phyloP scores from a whole-genome alignment of 1,140 invertebrate species.

The Saccostrea glomerata region DNA sequence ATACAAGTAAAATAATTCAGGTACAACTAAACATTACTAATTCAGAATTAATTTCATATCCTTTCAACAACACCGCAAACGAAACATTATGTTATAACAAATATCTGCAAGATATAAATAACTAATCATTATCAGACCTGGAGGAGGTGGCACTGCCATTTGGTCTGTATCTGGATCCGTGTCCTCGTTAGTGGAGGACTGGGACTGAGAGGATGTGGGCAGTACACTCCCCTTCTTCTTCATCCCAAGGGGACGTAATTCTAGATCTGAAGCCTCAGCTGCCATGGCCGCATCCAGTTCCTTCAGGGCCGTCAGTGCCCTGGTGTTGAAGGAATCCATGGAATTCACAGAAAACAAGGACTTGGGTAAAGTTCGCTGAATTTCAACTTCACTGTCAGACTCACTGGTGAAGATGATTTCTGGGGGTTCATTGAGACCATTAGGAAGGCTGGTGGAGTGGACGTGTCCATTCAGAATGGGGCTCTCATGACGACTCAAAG shows the following conservation, averaged over 20 bases:
- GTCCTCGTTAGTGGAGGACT: slow-evolving; percentile 10
- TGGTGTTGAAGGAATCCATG: slow-evolving; percentile 68
- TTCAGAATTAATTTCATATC: no score
- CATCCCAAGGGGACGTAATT: slow-evolving; percentile 35
- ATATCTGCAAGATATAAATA: background rate
- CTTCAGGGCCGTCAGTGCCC: slow-evolving; percentile 70
- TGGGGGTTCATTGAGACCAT: slow-evolving; percentile 36
- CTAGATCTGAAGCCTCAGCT: slow-evolving; percentile 65
- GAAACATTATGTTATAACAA: no score
- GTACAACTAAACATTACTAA: no score
- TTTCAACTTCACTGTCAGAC: slow-evolving; percentile 50
- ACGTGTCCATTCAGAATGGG: background rate
- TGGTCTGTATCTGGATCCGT: slow-evolving; percentile 17
- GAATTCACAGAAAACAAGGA: slow-evolving; percentile 49
- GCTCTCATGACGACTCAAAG: background rate
- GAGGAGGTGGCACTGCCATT: slow-evolving; percentile 49
- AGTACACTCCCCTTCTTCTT: background rate
- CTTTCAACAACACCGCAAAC: no score
- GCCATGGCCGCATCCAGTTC: slow-evolving; percentile 76
- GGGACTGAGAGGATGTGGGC: background rate
- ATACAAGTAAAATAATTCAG: no score
- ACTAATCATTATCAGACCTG: slow-evolving; percentile 45
- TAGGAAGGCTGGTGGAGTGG: slow-evolving; percentile 4
- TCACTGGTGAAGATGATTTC: slow-evolving; percentile 52
- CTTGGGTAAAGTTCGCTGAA: background rate